Percentiles rank a stretch among this genome's conserved stretches.
phyloP scores from a whole-genome alignment of 1,140 invertebrate species.

The Neodiprion virginianus region DNA sequence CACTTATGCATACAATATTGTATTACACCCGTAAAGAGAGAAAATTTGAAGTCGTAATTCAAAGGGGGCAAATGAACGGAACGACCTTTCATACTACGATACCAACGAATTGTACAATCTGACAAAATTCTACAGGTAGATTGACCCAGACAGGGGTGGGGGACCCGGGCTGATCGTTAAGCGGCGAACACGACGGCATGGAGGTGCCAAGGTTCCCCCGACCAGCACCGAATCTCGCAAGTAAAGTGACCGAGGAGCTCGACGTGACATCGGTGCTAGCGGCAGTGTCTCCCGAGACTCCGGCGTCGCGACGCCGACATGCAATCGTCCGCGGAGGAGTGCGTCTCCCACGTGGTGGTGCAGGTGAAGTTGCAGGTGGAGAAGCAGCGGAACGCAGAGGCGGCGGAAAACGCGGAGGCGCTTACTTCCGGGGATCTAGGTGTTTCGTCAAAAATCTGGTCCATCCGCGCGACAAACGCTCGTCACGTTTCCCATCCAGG shows the following conservation, averaged over 20 bases:
- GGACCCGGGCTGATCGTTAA: too few relatives aligned
- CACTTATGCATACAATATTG: too few relatives aligned
- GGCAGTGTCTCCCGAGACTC: constrained; percentile 1
- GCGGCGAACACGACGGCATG: not conserved
- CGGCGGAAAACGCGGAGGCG: not conserved
- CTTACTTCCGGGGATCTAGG: not conserved
- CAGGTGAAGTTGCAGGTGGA: not conserved
- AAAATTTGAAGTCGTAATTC: too few relatives aligned
- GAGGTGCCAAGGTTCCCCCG: not conserved
- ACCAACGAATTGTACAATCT: too few relatives aligned
- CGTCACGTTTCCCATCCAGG: not conserved
- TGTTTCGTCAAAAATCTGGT: constrained; percentile 34
- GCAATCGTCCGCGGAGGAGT: not conserved
- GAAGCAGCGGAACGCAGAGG: not conserved
- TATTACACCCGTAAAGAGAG: too few relatives aligned
- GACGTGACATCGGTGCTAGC: not conserved
- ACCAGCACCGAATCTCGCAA: not conserved
- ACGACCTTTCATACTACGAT: too few relatives aligned
- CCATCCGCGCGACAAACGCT: constrained; percentile 31
- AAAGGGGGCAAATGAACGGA: too few relatives aligned
- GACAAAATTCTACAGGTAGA: too few relatives aligned
- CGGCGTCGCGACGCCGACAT: not conserved
- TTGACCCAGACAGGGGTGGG: too few relatives aligned
- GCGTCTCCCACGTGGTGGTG: not conserved
- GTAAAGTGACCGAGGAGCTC: not conserved